Percentiles rank a stretch among this genome's conserved stretches.
phyloP scores from a whole-genome alignment of 2,113 vertebrate genomes.

The Phycodurus eques region DNA sequence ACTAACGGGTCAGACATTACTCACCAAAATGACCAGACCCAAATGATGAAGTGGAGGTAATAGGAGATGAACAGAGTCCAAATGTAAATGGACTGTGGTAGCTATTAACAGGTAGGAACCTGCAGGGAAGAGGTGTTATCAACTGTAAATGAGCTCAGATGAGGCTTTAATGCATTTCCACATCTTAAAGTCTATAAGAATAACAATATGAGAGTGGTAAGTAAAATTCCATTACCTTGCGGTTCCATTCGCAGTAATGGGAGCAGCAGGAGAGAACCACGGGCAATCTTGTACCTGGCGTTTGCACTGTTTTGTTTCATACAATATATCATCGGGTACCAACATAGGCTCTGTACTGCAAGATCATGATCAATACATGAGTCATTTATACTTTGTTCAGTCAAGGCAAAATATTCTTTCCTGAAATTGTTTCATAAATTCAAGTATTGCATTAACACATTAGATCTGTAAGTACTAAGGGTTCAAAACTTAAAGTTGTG shows the following conservation, averaged over 20 bases:
- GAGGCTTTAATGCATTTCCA: not conserved
- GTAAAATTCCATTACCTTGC: conserved; percentile 50
- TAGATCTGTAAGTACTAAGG: no score
- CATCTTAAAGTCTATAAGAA: not conserved
- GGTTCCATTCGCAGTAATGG: conserved; percentile 49
- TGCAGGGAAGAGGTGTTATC: not conserved
- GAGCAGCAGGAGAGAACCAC: conserved; percentile 71
- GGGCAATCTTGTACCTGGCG: conserved; percentile 66
- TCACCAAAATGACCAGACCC: conserved; percentile 84
- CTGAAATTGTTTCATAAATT: no score
- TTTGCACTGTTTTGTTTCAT: conserved; percentile 71
- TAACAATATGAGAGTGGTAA: not conserved
- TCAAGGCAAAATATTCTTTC: not conserved
- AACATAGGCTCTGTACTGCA: conserved; percentile 79
- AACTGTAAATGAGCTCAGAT: not conserved
- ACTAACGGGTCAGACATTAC: conserved; percentile 40
- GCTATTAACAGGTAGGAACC: conserved; percentile 47
- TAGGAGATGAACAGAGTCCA: conserved; percentile 58
- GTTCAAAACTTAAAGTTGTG: no score
- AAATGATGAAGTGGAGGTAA: conserved; percentile 70
- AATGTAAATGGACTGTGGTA: conserved; percentile 45
- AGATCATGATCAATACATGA: conserved; percentile 23
- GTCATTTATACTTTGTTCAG: not conserved
- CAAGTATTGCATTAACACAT: no score
- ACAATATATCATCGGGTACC: conserved; percentile 69